Evolutionary conservation across 2,113 vertebrate species (phyloP).

Genomic region (Cercocebus atys): DNA sequence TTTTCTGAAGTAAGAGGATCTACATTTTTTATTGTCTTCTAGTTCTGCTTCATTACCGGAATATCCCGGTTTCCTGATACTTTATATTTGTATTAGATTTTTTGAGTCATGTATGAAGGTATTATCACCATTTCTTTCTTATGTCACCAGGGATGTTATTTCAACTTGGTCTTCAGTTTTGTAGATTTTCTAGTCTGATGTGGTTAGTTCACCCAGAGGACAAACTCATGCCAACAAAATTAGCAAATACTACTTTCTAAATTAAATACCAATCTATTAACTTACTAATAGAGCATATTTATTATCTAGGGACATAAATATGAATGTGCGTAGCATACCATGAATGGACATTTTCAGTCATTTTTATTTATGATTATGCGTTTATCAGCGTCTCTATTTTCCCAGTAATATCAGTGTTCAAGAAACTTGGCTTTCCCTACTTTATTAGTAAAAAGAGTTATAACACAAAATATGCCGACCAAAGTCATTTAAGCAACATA

Average conservation of each 20-base stretch:
- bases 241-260: slow-evolving; percentile 40
- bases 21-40: slow-evolving; percentile 67
- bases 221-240: background rate
- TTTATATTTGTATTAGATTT: background rate
- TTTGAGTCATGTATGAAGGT: slow-evolving; percentile 52
- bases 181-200: background rate
- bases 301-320: slow-evolving; percentile 35
- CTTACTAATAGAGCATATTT: slow-evolving; percentile 19
- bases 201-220: background rate
- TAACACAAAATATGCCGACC: background rate
- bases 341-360: slow-evolving; percentile 33
- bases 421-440: background rate
- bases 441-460: background rate
- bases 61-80: background rate
- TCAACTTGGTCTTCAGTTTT: slow-evolving; percentile 23
- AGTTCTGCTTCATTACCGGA: slow-evolving; percentile 51
- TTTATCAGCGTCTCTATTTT: slow-evolving; percentile 24
- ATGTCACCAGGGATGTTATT: background rate
- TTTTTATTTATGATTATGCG: slow-evolving; percentile 45
- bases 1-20: slow-evolving; percentile 41
- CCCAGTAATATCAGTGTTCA: background rate
- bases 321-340: background rate
- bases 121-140: background rate
- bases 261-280: slow-evolving; percentile 9
- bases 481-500: background rate